Percentiles rank a stretch among this genome's conserved stretches.
Conservation (phyloP, 1,140 invertebrate species). For the Kradibia gibbosae region DNA sequence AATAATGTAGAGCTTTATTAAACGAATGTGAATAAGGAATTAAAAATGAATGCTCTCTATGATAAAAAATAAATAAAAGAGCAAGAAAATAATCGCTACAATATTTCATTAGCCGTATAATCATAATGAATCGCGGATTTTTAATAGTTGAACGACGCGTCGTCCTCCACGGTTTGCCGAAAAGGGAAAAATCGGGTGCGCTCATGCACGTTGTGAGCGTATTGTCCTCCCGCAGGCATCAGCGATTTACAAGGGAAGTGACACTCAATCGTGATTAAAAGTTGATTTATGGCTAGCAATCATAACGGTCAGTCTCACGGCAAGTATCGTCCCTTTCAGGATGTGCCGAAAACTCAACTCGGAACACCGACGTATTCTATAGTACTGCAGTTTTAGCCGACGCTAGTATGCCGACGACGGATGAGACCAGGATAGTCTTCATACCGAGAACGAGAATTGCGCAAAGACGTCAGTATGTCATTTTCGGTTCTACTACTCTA, state of each 20-base stretch:
- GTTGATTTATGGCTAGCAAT: constrained; percentile 42
- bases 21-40: too few relatives aligned
- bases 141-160: too few relatives aligned
- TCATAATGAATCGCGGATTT: too few relatives aligned
- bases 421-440: neutral
- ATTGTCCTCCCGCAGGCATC: neutral
- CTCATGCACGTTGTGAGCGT: neutral
- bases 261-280: neutral
- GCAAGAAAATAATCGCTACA: too few relatives aligned
- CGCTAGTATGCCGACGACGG: neutral
- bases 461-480: constrained; percentile 1
- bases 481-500: neutral
- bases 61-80: too few relatives aligned
- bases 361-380: constrained; percentile 7
- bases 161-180: neutral
- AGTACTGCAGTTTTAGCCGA: constrained; percentile 13
- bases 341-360: neutral
- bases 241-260: constrained; percentile 47
- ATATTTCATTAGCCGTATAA: too few relatives aligned
- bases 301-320: constrained; percentile 25
- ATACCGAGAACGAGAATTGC: neutral
- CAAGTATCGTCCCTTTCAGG: neutral
- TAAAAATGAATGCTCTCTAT: too few relatives aligned
- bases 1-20: too few relatives aligned
- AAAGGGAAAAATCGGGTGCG: neutral